Conservation (phyloP, 2,113 vertebrate species). For the Pelusios castaneus region DNA sequence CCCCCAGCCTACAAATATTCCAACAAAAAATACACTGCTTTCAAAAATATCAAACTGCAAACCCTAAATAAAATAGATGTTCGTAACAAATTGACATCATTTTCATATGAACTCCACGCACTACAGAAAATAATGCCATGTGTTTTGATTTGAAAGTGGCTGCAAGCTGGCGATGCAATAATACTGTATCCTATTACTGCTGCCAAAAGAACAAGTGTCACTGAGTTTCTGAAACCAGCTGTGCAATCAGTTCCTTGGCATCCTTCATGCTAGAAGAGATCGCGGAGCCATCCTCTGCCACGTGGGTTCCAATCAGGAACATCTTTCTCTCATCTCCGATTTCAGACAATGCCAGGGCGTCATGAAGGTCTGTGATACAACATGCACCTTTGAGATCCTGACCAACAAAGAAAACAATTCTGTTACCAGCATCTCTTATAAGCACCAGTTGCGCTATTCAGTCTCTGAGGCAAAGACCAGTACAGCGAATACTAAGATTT, state of each 20-base stretch:
- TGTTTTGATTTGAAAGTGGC: conserved; percentile 30
- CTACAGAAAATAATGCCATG: conserved; percentile 1
- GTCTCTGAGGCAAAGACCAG: background rate
- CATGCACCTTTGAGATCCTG: conserved; percentile 89
- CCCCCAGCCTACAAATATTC: background rate
- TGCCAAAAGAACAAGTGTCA: conserved; percentile 24
- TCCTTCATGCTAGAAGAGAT: conserved; percentile 85
- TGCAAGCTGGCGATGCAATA: background rate
- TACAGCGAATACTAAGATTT: background rate
- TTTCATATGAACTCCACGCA: conserved; percentile 30
- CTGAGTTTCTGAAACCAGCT: conserved; percentile 79
- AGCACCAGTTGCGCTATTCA: background rate
- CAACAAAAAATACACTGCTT: conserved; percentile 35
- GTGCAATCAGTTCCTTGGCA: conserved; percentile 86
- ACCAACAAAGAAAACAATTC: conserved; percentile 16
- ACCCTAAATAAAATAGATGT: conserved; percentile 32
- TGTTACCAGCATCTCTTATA: background rate
- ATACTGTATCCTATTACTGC: background rate
- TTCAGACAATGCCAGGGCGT: conserved; percentile 84
- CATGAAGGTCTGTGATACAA: conserved; percentile 89
- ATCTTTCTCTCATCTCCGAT: conserved; percentile 85
- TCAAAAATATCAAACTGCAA: conserved; percentile 36
- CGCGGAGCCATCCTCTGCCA: conserved; percentile 76
- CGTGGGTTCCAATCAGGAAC: conserved; percentile 89
- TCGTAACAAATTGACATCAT: conserved; percentile 19